Base-by-base conservation (phyloP, 2,888 invertebrate genomes). In the Erebia epiphron region DNA sequence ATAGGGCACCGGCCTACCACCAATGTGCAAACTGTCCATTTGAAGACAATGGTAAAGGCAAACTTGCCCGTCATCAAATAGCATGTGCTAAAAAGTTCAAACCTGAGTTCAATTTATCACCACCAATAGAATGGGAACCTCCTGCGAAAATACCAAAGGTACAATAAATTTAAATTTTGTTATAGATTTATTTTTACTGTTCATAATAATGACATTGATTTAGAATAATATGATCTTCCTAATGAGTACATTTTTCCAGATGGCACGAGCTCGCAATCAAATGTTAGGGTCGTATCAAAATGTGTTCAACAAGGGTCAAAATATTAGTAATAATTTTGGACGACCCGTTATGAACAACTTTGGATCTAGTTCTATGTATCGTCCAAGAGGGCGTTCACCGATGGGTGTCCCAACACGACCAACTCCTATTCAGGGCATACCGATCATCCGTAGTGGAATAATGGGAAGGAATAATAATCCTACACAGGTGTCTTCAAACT, bases 11-110 rank as follows among this genome's bases (percentile, higher is more conserved):
- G 41, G 96, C 97, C 0, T 97, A 97, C 86, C 98, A 98, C 86
- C 98, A 98, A 84, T 99, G 98, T 85, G 96, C 97, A 0, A 97
- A 98, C 83, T 99, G 99, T 92, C 97, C 98, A 0, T 98, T 98
- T 83, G 98, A 99, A 86, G 98, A 98, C 80, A 98, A 98, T 82
- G 97, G 98, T 68, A 98, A 98, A 89, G 97, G 97, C 43, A 98
- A 98, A 88, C 91, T 98, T 78, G 97, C 97, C 0, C 95, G 98
- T 54, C 99, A 99, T 92, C 94, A 97, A 76, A 95, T 97, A 73
- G 96, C 97, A 1, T 99, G 99, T 88, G 95, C 96, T 57, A 98
- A 98, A 88, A 97, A 97, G 84, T 98, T 98, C 89, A 96, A 97
- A 85, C 96, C 98, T 0, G 98, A 98, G 76, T 91, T 95, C 61